Percentiles rank a stretch among this genome's conserved stretches.
Conservation (phyloP, 2,113 vertebrate genomes). For the Lepisosteus oculatus region DNA sequence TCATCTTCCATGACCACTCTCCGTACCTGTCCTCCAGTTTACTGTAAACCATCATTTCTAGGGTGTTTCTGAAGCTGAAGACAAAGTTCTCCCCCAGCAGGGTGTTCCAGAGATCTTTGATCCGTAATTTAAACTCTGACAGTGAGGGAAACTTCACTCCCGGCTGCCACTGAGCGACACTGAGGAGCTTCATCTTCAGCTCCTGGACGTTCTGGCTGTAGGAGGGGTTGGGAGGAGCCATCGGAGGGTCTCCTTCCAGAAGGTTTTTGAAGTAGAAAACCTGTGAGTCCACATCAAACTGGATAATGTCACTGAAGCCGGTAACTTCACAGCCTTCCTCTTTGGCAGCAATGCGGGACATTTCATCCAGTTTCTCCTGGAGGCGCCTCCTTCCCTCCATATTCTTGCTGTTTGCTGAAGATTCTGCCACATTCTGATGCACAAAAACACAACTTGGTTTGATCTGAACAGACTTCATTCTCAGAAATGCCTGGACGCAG, state of each 20-base stretch:
- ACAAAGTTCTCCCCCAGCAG: no score
- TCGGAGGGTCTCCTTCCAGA: conserved; percentile 43
- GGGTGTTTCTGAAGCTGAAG: conserved; percentile 50
- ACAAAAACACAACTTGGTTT: conserved; percentile 34
- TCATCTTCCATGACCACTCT: conserved; percentile 50
- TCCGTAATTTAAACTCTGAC: no score
- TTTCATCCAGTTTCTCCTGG: conserved; percentile 32
- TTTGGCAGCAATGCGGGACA: conserved; percentile 15
- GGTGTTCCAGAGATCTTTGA: no score
- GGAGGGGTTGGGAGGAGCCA: no score
- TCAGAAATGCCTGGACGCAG: conserved; percentile 36
- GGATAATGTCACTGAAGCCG: conserved; percentile 30
- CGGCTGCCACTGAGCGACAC: no score
- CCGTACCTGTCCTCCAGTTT: conserved; percentile 37
- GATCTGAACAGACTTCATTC: conserved; percentile 27
- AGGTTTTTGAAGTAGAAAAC: conserved; percentile 57
- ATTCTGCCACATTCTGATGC: conserved; percentile 34
- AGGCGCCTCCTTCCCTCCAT: conserved; percentile 31
- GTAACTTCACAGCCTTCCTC: conserved; percentile 5
- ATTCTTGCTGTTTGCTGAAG: conserved; percentile 23
- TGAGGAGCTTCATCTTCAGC: no score
- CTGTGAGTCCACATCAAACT: conserved; percentile 51
- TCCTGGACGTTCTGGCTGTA: no score
- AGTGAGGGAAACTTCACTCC: no score
- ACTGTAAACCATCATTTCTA: conserved; percentile 45